These are phyloP conservation scores for Ellobius talpinus DNA, from an alignment of 2,113 vertebrate genomes.

Conservation along the genomic window DNA sequence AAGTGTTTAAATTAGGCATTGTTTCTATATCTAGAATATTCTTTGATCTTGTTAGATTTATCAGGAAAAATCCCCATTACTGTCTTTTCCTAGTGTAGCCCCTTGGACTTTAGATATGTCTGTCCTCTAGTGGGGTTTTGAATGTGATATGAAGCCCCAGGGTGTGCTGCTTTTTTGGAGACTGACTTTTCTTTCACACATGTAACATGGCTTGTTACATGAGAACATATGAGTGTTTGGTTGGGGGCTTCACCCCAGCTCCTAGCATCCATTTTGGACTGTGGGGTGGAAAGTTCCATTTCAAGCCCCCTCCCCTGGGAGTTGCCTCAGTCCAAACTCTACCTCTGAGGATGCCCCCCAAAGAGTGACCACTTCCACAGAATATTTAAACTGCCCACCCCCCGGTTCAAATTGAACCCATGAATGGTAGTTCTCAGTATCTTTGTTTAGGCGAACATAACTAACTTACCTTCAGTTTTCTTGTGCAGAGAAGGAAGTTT, in stretches of 20 bases:
- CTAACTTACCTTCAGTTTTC: slow-evolving; percentile 16
- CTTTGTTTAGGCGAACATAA: neutral
- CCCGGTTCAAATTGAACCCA: neutral
- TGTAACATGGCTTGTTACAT: neutral
- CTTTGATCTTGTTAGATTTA: slow-evolving; percentile 14
- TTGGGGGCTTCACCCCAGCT: too few species aligned
- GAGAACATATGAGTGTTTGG: neutral
- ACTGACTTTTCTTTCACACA: slow-evolving; percentile 18
- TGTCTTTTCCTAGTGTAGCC: neutral
- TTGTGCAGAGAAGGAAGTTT: slow-evolving; percentile 47
- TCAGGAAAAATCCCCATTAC: neutral
- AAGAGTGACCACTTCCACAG: too few species aligned
- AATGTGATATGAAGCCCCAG: neutral
- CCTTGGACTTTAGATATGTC: neutral
- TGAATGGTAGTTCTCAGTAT: neutral
- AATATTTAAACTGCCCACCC: too few species aligned
- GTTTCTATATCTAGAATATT: neutral
- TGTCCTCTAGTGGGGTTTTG: neutral
- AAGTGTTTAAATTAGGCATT: neutral
- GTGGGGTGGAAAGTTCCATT: too few species aligned
- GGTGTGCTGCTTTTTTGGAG: neutral
- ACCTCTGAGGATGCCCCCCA: too few species aligned
- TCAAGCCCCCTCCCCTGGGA: too few species aligned
- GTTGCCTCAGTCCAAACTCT: too few species aligned
- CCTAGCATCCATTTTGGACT: too few species aligned